Evolutionary conservation across 2,113 vertebrate genomes (phyloP).

Genomic region (Petroica traversi): DNA sequence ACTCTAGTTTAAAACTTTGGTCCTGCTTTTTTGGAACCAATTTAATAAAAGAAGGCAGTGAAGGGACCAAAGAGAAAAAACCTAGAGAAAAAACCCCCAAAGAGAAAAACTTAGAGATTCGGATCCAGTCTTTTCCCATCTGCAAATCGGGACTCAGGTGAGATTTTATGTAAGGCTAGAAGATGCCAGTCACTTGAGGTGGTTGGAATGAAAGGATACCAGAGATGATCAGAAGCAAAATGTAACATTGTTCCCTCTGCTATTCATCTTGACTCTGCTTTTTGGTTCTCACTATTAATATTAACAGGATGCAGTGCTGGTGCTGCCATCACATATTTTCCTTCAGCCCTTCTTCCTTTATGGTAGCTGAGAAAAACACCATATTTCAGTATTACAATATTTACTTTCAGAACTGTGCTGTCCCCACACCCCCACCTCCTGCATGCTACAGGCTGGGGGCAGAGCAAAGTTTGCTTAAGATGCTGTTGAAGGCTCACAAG

Average conservation of each 20-base stretch:
- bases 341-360: neutral
- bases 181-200: neutral
- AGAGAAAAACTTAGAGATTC: neutral
- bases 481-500: neutral
- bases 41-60: neutral
- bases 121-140: neutral
- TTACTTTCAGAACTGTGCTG: slow-evolving; percentile 6
- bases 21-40: neutral
- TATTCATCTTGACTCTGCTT: neutral
- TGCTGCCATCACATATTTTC: slow-evolving; percentile 37
- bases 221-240: neutral
- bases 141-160: neutral
- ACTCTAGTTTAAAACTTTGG: neutral
- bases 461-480: neutral
- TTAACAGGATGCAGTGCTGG: slow-evolving; percentile 57
- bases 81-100: neutral
- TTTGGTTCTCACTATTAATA: slow-evolving; percentile 45
- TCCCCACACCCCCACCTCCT: neutral
- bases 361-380: neutral
- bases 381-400: slow-evolving; percentile 15
- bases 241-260: neutral
- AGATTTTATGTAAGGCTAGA: neutral
- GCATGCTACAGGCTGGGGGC: neutral
- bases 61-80: neutral
- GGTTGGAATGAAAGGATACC: neutral